Conservation (phyloP, 1,140 invertebrate genomes). For the Vanessa tameamea region DNA sequence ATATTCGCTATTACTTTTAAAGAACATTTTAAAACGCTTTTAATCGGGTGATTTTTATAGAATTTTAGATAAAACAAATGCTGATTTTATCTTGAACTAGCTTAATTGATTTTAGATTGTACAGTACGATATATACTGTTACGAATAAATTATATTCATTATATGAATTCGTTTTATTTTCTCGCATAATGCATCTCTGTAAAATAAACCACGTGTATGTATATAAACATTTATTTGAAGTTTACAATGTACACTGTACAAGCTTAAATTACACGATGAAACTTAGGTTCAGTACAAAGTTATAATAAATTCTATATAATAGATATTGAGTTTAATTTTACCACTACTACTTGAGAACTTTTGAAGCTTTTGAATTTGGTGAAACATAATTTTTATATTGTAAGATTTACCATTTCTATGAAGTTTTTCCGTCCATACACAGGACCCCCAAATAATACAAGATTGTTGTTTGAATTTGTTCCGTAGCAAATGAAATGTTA, state of each 20-base stretch:
- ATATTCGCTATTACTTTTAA: slow-evolving; percentile 48
- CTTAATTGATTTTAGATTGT: slow-evolving; percentile 47
- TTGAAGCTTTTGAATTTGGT: too few species aligned
- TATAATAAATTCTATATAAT: not conserved
- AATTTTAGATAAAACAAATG: slow-evolving; percentile 43
- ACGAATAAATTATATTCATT: slow-evolving; percentile 45
- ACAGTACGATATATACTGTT: slow-evolving; percentile 38
- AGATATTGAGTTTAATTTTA: too few species aligned
- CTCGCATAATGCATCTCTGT: not conserved
- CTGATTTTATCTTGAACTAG: slow-evolving; percentile 45
- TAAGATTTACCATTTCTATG: too few species aligned
- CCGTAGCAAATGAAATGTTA: too few species aligned
- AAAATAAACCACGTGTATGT: not conserved
- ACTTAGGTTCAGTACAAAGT: not conserved
- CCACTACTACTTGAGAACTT: too few species aligned
- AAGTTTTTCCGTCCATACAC: too few species aligned
- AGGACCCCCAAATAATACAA: too few species aligned
- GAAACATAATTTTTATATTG: too few species aligned
- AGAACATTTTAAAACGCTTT: slow-evolving; percentile 46
- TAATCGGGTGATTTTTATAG: slow-evolving; percentile 47
- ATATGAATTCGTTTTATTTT: slow-evolving; percentile 9
- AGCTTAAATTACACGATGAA: not conserved
- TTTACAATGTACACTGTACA: slow-evolving; percentile 11
- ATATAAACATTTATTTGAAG: not conserved
- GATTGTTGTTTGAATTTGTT: too few species aligned